phyloP scores from a whole-genome alignment of 1,140 invertebrate genomes.

The Drosophila insularis region DNA sequence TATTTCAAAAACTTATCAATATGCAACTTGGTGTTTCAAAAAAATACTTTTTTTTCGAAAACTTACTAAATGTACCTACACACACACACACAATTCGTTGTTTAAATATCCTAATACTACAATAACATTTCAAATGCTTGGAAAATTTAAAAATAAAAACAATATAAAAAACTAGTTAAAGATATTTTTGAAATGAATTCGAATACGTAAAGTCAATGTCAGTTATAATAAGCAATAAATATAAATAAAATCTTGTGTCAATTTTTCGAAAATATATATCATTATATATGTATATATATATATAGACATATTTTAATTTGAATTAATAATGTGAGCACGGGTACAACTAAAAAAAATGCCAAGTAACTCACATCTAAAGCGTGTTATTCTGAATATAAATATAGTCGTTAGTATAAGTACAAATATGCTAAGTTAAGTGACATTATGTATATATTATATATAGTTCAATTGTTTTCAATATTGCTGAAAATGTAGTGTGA shows the following conservation, averaged over 20 bases:
- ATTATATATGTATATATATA: no score
- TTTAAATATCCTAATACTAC: not conserved
- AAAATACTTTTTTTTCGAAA: slow-evolving; percentile 44
- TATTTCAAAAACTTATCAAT: slow-evolving; percentile 18
- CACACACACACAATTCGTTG: slow-evolving; percentile 1
- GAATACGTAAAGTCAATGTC: slow-evolving; percentile 33
- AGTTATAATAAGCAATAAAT: slow-evolving; percentile 30
- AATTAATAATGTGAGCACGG: slow-evolving; percentile 33
- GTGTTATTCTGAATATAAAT: slow-evolving; percentile 69
- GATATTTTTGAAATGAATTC: slow-evolving; percentile 1
- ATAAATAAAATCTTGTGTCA: slow-evolving; percentile 48
- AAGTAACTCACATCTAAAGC: slow-evolving; percentile 53
- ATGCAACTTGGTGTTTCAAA: slow-evolving; percentile 53
- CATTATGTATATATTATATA: not conserved
- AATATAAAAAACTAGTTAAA: not conserved
- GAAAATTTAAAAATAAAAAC: not conserved
- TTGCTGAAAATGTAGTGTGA: slow-evolving; percentile 22
- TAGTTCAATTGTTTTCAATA: not conserved
- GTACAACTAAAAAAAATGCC: slow-evolving; percentile 25
- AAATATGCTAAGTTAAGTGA: not conserved
- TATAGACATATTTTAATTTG: slow-evolving; percentile 15
- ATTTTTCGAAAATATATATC: slow-evolving; percentile 34
- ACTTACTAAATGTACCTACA: slow-evolving; percentile 56
- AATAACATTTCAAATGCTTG: not conserved
- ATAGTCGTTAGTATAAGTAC: slow-evolving; percentile 16